Base-by-base conservation (phyloP, 2,113 vertebrate species). In the Sylvia atricapilla region DNA sequence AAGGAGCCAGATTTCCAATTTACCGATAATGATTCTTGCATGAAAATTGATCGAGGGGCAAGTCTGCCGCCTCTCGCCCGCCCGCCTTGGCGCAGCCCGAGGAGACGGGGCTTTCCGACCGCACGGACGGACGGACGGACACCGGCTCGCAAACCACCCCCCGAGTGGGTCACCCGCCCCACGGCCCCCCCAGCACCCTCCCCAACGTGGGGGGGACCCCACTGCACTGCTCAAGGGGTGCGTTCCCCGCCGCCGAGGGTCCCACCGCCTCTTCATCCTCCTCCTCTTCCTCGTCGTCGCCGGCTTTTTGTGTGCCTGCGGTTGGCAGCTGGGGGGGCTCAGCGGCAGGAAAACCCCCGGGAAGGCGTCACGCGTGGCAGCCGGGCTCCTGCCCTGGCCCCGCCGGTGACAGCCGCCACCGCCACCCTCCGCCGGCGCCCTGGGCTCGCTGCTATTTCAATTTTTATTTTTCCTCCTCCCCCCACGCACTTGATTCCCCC, bases 21-120 rank as follows among this genome's bases (percentile, higher is more conserved):
- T 98, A 98, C 98, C 98, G 98, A 98, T 98, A 98, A 98, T 98
- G 98, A 98, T 98, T 98, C 98, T 98, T 97, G 97, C 98, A 97
- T 98, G 98, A 98, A 98, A 98, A 98, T 98, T 98, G 98, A 98
- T 98, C 96, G 97, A 95, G 97, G 97, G 98, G 97, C 78, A 56
- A 96, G 96, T 58, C 95, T 93, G 93, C 90, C 94, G 83, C 94
- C 93, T 94, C 96, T 47, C 90, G 87, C 93, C 62, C 70, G 89
- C 85, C 90, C 53, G 59, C 41, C 94, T 94, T 94, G 80, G 77
- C 97, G 97, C 96, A 96, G 97, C 97, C 96, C 94, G 94, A 96
- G 97, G 96, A 84, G 66, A 53, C 94, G 93, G 95, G 96, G 97
- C 52, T 92, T 39, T 49, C 44, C 60, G 76, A 44, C 33, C 62